These are phyloP conservation scores for Plectrocnemia conspersa DNA, from an alignment of 1,140 invertebrate species.

Conservation along the genomic window DNA sequence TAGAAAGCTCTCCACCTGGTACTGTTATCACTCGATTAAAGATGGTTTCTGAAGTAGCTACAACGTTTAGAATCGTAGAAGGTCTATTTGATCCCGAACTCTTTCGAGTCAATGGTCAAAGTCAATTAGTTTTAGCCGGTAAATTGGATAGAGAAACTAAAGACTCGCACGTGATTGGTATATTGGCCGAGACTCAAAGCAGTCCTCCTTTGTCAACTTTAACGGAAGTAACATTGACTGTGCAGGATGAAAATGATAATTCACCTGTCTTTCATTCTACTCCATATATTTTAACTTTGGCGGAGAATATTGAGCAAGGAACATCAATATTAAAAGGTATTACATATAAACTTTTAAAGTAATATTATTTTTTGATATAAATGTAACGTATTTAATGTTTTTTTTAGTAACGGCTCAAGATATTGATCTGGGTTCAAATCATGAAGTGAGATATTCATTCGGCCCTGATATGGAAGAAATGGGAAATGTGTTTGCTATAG, in stretches of 20 bases:
- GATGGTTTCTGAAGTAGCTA: constrained; percentile 48
- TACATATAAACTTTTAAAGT: constrained; percentile 1
- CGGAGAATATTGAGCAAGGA: constrained; percentile 78
- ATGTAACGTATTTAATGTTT: constrained; percentile 5
- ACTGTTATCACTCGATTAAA: constrained; percentile 61
- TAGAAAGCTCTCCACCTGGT: constrained; percentile 68
- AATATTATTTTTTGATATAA: constrained; percentile 1
- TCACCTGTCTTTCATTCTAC: constrained; percentile 80
- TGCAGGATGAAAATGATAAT: constrained; percentile 90
- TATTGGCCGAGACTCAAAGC: constrained; percentile 75
- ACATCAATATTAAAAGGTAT: constrained; percentile 67
- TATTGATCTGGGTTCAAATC: constrained; percentile 76
- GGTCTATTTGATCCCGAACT: constrained; percentile 54
- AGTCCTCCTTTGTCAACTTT: constrained; percentile 68
- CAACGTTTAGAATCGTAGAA: constrained; percentile 62
- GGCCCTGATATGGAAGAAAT: constrained; percentile 56
- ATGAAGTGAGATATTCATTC: constrained; percentile 77
- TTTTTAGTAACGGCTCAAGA: constrained; percentile 72
- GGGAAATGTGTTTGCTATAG: constrained; percentile 74
- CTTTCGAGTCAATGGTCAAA: constrained; percentile 69
- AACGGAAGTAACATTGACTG: constrained; percentile 71
- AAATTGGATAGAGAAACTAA: constrained; percentile 73
- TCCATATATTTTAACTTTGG: constrained; percentile 69
- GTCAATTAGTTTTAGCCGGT: constrained; percentile 66
- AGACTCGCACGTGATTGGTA: constrained; percentile 69